Evolutionary conservation across 2,797 vertebrate genomes (phyloP).

Genomic region (Catamblyrhynchus diadema): DNA sequence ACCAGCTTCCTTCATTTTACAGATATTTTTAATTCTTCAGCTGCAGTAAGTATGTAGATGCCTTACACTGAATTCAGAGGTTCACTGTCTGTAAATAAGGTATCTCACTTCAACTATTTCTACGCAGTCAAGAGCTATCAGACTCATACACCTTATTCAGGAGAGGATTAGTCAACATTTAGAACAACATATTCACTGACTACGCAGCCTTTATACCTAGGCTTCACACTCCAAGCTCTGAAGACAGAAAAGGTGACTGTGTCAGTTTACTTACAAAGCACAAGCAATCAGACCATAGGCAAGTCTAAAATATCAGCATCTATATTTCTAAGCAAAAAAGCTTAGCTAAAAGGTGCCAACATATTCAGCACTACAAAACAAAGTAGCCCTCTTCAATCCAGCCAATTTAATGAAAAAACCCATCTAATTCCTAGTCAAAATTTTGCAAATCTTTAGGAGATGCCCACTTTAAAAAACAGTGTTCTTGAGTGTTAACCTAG

Average conservation of each 20-base stretch:
- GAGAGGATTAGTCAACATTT: neutral
- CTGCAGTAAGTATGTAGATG: neutral
- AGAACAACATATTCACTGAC: neutral
- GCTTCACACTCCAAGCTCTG: neutral
- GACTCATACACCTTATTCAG: neutral
- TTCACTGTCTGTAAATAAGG: neutral
- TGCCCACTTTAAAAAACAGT: neutral
- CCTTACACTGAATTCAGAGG: fast-evolving
- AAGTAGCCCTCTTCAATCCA: neutral
- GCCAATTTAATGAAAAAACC: neutral
- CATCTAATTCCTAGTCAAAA: fast-evolving
- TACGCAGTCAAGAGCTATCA: neutral
- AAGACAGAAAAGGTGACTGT: neutral
- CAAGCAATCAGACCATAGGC: neutral
- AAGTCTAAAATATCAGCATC: neutral
- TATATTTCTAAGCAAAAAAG: neutral
- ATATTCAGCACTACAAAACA: neutral
- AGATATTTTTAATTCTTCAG: neutral
- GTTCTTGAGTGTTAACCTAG: neutral
- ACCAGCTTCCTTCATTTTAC: neutral
- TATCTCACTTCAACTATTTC: neutral
- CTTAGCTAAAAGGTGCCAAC: neutral
- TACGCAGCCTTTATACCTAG: neutral
- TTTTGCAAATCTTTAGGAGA: neutral
- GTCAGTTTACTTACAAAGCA: neutral